A percentile compares a stretch with the other conserved stretches of the same genome.
phyloP scores from a whole-genome alignment of 2,888 invertebrate species.

The Andrena marginata region DNA sequence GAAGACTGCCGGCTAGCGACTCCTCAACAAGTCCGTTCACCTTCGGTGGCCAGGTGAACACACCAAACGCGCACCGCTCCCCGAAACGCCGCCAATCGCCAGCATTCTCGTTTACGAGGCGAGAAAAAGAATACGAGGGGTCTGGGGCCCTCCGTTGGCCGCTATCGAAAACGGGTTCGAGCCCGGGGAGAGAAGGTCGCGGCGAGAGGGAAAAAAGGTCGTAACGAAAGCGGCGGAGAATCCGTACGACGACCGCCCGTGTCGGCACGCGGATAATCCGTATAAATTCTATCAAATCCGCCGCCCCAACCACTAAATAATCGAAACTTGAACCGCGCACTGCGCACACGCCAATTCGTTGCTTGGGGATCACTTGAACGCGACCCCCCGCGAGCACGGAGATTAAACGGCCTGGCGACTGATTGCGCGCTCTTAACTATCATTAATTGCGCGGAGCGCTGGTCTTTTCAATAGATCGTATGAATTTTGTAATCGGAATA shows the following conservation, averaged over 20 bases:
- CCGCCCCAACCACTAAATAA: not conserved
- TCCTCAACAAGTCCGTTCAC: slow-evolving; percentile 63
- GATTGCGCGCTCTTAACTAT: slow-evolving; percentile 1
- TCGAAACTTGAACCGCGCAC: not conserved
- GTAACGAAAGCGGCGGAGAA: slow-evolving; percentile 18
- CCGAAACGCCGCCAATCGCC: slow-evolving; percentile 18
- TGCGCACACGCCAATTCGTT: not conserved
- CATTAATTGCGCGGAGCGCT: no score
- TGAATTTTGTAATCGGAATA: no score
- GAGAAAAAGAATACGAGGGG: not conserved
- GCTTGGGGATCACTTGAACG: not conserved
- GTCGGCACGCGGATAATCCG: slow-evolving; percentile 42
- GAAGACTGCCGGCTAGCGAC: slow-evolving; percentile 24
- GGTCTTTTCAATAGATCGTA: no score
- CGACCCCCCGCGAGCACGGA: slow-evolving; percentile 1
- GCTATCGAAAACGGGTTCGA: slow-evolving; percentile 54
- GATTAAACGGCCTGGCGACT: slow-evolving; percentile 22
- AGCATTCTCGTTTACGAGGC: slow-evolving; percentile 16
- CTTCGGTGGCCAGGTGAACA: slow-evolving; percentile 39
- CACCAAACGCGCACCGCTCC: slow-evolving; percentile 18
- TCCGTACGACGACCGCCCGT: slow-evolving; percentile 31
- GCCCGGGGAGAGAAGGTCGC: slow-evolving; percentile 22
- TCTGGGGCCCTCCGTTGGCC: slow-evolving; percentile 3
- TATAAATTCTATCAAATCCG: slow-evolving; percentile 30
- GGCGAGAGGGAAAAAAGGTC: not conserved